A percentile compares a stretch with the other conserved stretches of the same genome.
phyloP scores from a whole-genome alignment of 2,888 invertebrate species.

The Penaeus monodon region DNA sequence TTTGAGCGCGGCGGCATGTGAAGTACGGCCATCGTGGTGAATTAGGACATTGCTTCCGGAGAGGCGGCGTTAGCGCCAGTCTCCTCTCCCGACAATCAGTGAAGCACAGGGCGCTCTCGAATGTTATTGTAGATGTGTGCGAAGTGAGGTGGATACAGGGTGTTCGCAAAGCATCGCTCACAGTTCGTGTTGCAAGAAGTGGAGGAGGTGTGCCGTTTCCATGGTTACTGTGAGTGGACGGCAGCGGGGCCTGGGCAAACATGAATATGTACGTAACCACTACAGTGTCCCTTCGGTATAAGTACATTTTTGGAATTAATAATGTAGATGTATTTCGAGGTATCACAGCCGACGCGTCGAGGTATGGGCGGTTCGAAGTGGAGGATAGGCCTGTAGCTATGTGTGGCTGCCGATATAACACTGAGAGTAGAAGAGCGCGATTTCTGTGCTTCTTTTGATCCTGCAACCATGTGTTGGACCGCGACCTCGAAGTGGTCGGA shows the following conservation, averaged over 20 bases:
- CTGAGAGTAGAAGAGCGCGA: slow-evolving; percentile 11
- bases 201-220: slow-evolving; percentile 23
- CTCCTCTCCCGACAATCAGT: slow-evolving; percentile 29
- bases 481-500: slow-evolving; percentile 36
- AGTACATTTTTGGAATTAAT: slow-evolving; percentile 26
- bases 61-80: slow-evolving; percentile 16
- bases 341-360: background rate
- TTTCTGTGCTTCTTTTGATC: slow-evolving; percentile 22
- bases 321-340: slow-evolving; percentile 20
- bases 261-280: slow-evolving; percentile 3
- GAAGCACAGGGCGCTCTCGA: slow-evolving; percentile 23
- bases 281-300: slow-evolving; percentile 19
- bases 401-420: background rate
- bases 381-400: background rate
- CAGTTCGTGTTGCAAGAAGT: slow-evolving; percentile 12
- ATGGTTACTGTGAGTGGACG: slow-evolving; percentile 37
- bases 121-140: slow-evolving; percentile 9
- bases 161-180: slow-evolving; percentile 25
- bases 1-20: slow-evolving; percentile 8
- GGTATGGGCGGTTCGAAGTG: slow-evolving; percentile 23
- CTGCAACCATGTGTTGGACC: slow-evolving; percentile 11
- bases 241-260: slow-evolving; percentile 12
- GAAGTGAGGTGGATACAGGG: slow-evolving; percentile 21
- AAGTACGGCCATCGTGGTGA: background rate
- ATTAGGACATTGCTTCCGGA: slow-evolving; percentile 13